Conservation (phyloP, 2,797 vertebrate genomes). For the Caiman crocodilus region DNA sequence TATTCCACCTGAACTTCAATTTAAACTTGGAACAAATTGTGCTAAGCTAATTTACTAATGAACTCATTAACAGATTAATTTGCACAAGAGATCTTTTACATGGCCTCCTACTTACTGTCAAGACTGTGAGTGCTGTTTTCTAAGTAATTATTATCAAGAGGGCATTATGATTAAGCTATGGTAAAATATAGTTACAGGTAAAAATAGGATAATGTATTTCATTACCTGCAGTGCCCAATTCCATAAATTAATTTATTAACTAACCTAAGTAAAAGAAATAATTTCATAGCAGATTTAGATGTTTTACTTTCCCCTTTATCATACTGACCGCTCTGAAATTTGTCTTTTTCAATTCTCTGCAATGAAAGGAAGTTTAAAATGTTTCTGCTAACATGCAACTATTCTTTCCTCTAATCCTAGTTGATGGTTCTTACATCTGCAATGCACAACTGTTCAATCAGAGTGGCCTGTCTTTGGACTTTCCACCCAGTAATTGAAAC, state of each 20-base stretch:
- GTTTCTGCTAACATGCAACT: not conserved
- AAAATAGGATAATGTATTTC: not conserved
- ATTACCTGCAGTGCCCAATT: not conserved
- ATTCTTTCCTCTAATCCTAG: not conserved
- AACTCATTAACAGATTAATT: not conserved
- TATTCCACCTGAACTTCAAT: not conserved
- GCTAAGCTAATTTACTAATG: not conserved
- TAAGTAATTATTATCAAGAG: not conserved
- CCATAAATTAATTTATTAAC: constrained; percentile 13
- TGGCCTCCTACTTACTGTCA: not conserved
- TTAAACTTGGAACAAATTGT: not conserved
- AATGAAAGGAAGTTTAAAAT: not conserved
- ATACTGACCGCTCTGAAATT: not conserved
- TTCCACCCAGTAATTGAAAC: not conserved
- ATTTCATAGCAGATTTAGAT: not conserved
- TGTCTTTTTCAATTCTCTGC: not conserved
- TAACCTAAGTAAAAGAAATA: not conserved
- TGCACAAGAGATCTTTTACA: not conserved
- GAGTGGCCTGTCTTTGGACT: not conserved
- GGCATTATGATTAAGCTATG: not conserved
- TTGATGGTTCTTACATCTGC: not conserved
- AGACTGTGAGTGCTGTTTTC: not conserved
- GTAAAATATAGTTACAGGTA: not conserved
- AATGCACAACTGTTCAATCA: not conserved
- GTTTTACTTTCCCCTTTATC: not conserved